Evolutionary conservation across 2,797 vertebrate species (phyloP).

Genomic region (Taeniopygia guttata): DNA sequence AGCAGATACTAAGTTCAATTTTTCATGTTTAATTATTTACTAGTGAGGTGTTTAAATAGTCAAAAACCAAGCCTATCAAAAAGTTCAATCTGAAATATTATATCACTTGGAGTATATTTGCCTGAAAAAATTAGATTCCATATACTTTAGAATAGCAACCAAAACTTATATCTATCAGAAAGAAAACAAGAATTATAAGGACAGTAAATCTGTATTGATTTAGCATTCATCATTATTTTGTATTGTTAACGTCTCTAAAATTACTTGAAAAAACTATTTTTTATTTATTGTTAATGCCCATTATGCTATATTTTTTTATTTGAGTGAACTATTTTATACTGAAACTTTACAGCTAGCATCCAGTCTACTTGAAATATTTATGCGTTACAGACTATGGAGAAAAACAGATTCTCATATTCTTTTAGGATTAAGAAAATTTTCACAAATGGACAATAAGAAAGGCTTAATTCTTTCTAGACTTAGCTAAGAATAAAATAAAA

Average conservation of each 20-base stretch:
- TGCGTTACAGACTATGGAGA: slow-evolving; percentile 15
- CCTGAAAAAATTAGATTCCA: neutral
- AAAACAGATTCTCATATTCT: neutral
- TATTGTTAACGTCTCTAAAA: neutral
- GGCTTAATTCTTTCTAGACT: neutral
- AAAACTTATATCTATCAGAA: neutral
- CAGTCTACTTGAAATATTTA: slow-evolving; percentile 68
- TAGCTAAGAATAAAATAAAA: slow-evolving; percentile 26
- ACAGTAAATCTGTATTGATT: neutral
- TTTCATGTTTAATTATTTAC: slow-evolving; percentile 38
- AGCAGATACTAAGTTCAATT: neutral
- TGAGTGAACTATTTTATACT: neutral
- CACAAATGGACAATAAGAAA: slow-evolving; percentile 36
- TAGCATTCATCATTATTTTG: neutral
- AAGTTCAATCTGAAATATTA: neutral
- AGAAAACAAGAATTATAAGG: neutral
- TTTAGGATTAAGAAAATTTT: slow-evolving; percentile 41
- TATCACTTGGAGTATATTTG: neutral
- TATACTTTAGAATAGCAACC: neutral
- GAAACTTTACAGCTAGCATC: slow-evolving; percentile 45
- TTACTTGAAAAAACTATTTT: slow-evolving; percentile 19
- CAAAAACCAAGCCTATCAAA: neutral
- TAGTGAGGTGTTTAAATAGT: neutral
- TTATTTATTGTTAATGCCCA: slow-evolving; percentile 60
- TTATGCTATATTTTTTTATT: neutral